A percentile compares a stretch with the other conserved stretches of the same genome.
Evolutionary conservation across 2,113 vertebrate species (phyloP).

Genomic region (Steatornis caripensis): DNA sequence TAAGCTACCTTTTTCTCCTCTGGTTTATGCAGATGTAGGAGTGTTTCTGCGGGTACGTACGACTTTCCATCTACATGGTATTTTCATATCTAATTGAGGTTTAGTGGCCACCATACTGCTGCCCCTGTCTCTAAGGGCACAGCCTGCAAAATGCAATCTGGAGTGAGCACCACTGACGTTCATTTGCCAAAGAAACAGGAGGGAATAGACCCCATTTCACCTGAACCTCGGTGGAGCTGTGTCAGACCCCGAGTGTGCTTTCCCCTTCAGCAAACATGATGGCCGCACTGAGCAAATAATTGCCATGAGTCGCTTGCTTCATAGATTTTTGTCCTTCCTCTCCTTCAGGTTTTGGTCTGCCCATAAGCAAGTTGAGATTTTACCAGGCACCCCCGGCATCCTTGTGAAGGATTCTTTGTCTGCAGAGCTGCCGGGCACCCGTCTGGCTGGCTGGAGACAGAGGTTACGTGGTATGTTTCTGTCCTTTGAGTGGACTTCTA

Average conservation of each 20-base stretch:
- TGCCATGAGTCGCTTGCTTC: background rate
- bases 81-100: background rate
- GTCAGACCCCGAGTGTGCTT: accelerated
- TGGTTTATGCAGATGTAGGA: background rate
- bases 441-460: background rate
- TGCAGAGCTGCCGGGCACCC: background rate
- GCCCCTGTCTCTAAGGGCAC: background rate
- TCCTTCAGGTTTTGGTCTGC: background rate
- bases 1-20: background rate
- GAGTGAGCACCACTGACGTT: background rate
- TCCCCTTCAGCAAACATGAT: background rate
- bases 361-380: background rate
- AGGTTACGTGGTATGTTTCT: background rate
- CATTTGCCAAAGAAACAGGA: background rate
- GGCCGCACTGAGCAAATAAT: background rate
- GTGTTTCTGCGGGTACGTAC: background rate
- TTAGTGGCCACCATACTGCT: background rate
- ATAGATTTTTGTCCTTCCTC: background rate
- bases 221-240: background rate
- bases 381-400: background rate
- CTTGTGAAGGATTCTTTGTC: constrained; percentile 34
- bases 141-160: background rate
- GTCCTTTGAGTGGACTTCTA: background rate
- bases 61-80: background rate
- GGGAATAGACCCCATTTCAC: background rate